Percentiles rank a stretch among this genome's conserved stretches.
phyloP scores from a whole-genome alignment of 2,797 vertebrate species.

The Onychomys arenicola region DNA sequence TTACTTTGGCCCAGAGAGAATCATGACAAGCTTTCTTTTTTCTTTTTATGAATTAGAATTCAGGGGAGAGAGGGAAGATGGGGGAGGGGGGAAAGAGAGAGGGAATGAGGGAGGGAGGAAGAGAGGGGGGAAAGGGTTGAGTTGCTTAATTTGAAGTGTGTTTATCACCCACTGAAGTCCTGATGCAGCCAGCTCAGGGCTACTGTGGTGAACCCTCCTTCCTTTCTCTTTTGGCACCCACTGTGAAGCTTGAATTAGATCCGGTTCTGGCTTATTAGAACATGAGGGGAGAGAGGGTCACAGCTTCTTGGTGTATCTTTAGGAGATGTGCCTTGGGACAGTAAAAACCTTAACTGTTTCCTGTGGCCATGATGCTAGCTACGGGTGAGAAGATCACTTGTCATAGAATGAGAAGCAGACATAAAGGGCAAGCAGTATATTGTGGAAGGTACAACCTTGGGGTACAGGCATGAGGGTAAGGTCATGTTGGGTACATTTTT shows the following conservation, averaged over 20 bases:
- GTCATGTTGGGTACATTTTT: background rate
- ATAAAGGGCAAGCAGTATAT: background rate
- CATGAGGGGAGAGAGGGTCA: background rate
- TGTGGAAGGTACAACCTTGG: background rate
- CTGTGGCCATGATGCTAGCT: background rate
- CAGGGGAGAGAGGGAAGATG: background rate
- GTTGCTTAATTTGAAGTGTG: background rate
- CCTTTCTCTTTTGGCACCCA: background rate
- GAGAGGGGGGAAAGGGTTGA: too few species aligned
- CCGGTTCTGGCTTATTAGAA: background rate
- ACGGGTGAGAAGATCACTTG: background rate
- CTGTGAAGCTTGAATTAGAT: constrained; percentile 11
- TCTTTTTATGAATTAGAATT: constrained; percentile 18
- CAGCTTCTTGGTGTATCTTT: background rate
- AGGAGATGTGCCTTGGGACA: background rate
- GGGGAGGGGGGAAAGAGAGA: background rate
- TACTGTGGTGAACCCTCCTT: background rate
- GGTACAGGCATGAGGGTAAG: background rate
- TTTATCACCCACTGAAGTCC: background rate
- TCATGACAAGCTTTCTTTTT: background rate
- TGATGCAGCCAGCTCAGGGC: background rate
- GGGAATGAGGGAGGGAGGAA: background rate
- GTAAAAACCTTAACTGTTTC: background rate
- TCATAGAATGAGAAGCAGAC: background rate
- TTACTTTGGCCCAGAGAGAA: background rate